Evolutionary conservation across 2,888 invertebrate species (phyloP).

Genomic region (Tinea trinotella): DNA sequence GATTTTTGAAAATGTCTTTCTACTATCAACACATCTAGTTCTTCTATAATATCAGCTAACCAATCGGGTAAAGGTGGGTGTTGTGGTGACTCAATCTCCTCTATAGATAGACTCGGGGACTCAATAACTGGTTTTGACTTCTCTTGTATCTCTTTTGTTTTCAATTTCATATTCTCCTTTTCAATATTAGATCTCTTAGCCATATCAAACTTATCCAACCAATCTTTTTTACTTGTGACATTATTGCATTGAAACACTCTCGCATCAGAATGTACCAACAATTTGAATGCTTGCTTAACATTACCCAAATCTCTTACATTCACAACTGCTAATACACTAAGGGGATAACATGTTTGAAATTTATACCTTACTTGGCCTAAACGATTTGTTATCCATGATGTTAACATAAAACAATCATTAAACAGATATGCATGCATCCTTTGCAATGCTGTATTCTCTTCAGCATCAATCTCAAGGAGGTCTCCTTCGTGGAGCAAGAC

Average conservation of each 20-base stretch:
- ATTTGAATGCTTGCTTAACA: conserved; percentile 93
- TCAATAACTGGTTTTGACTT: conserved; percentile 54
- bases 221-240: conserved; percentile 87
- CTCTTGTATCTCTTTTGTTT: conserved; percentile 55
- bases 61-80: conserved; percentile 79
- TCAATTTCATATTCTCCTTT: conserved; percentile 73
- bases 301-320: conserved; percentile 93
- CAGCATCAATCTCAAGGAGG: conserved; percentile 88
- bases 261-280: conserved; percentile 94
- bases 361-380: conserved; percentile 86
- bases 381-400: conserved; percentile 82
- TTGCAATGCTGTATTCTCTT: conserved; percentile 88
- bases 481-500: conserved; percentile 93
- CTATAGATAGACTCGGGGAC: conserved; percentile 62
- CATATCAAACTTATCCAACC: conserved; percentile 93
- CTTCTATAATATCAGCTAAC: conserved; percentile 92
- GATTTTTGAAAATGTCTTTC: conserved; percentile 97
- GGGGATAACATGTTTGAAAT: conserved; percentile 86
- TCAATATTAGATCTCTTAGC: conserved; percentile 86
- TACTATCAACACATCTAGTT: conserved; percentile 94
- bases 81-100: conserved; percentile 57
- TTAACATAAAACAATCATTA: conserved; percentile 92
- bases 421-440: conserved; percentile 93
- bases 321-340: conserved; percentile 92
- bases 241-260: conserved; percentile 93